Percentiles rank a stretch among this genome's conserved stretches.
Conservation (phyloP, 1,140 invertebrate species). For the Lutraria rhynchaena region DNA sequence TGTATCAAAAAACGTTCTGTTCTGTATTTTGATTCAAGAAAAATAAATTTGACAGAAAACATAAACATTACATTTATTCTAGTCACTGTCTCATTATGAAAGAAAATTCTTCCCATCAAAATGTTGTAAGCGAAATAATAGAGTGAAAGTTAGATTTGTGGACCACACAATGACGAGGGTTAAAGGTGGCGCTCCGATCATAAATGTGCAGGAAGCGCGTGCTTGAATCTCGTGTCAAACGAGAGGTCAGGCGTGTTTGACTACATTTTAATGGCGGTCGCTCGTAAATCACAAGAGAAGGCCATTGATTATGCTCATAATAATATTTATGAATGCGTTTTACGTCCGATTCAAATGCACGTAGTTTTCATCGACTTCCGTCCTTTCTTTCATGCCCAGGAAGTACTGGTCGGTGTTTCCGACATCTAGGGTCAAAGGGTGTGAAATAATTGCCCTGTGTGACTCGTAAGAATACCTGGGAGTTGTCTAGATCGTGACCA, state of each 20-base stretch:
- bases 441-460: constrained; percentile 8
- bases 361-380: constrained; percentile 13
- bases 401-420: constrained; percentile 2
- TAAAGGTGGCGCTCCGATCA: neutral
- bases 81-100: too few species aligned
- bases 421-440: constrained; percentile 14
- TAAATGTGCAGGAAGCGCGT: constrained; percentile 44
- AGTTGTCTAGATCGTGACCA: constrained; percentile 12
- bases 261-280: constrained; percentile 21
- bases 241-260: constrained; percentile 41
- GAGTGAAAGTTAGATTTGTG: neutral
- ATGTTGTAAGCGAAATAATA: neutral
- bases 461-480: constrained; percentile 18
- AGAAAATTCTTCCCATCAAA: neutral
- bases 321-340: constrained; percentile 24
- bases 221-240: constrained; percentile 40
- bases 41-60: too few species aligned
- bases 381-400: constrained; percentile 3
- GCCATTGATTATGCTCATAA: constrained; percentile 1
- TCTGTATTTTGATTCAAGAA: too few species aligned
- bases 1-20: too few species aligned
- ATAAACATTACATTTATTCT: too few species aligned
- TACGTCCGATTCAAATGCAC: neutral
- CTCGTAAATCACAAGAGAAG: constrained; percentile 2
- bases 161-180: constrained; percentile 7